A percentile compares a stretch with the other conserved stretches of the same genome.
phyloP scores from a whole-genome alignment of 2,113 vertebrate species.

The Delphinus delphis region DNA sequence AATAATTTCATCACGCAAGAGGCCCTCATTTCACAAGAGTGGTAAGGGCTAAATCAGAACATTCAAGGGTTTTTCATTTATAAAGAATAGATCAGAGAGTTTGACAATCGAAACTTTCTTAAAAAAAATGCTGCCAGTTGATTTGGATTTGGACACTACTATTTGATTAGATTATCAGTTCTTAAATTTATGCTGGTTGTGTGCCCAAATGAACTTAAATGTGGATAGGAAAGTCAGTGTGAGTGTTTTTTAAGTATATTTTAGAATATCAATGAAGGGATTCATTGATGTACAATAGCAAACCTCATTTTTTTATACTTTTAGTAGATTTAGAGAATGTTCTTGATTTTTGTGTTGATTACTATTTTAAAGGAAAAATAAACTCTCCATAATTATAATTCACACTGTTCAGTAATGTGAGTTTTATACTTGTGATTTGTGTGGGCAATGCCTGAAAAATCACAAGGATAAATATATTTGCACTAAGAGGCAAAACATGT shows the following conservation, averaged over 20 bases:
- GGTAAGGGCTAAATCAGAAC: not conserved
- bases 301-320: slow-evolving; percentile 4
- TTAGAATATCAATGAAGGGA: slow-evolving; percentile 22
- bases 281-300: slow-evolving; percentile 34
- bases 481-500: slow-evolving; percentile 53
- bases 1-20: slow-evolving; percentile 10
- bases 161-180: slow-evolving; percentile 5
- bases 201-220: slow-evolving; percentile 3
- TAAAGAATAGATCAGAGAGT: slow-evolving; percentile 12
- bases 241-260: slow-evolving; percentile 2
- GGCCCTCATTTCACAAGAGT: slow-evolving; percentile 19
- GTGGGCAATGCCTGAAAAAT: slow-evolving; percentile 63
- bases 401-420: slow-evolving; percentile 51
- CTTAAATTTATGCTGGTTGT: not conserved
- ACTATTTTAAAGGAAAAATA: slow-evolving; percentile 48
- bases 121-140: not conserved
- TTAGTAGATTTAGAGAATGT: slow-evolving; percentile 1
- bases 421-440: slow-evolving; percentile 65
- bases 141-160: not conserved
- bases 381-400: slow-evolving; percentile 42
- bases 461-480: slow-evolving; percentile 41
- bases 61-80: not conserved
- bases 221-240: not conserved
- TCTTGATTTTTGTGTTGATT: slow-evolving; percentile 24
- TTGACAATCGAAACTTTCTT: not conserved